Evolutionary conservation across 2,888 invertebrate species (phyloP), one percentile per base, ranked within the genome.

Genomic region (Calliphora vomitoria): DNA sequence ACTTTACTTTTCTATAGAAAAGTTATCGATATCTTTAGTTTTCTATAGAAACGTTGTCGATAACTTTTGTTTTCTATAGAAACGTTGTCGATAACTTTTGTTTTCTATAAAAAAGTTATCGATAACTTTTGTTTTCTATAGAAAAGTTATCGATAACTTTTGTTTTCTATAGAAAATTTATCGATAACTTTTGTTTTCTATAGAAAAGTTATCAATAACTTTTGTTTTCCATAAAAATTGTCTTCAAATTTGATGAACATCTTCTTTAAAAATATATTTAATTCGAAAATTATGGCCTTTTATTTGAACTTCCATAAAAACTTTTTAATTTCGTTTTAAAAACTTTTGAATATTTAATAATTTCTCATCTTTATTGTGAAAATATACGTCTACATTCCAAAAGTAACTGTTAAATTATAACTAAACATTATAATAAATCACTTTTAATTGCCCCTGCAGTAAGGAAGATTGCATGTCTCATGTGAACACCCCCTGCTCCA

Each of bases 401-500:
- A 60, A 60, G 41, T 47, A 11, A 31, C 41, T 44, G 13, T 41
- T 69, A 35, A 66, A 4, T 68, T 60, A 60, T 60, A 47, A 47
- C 44, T 58, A 58, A 79, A 75, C 47, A 62, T 68, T 55, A 55
- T 44, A 64, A 81, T 76, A 76, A 82, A 86, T 79, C 72, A 72
- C 44, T 78, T 74, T 72, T 82, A 82, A 86, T 78, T 82, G 74
- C 78, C 78, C 53, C 60, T 78, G 72, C 68, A 60, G 15, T n/a
- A 76, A 15, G 13, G 13, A 60, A 47, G 41, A 75, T 69, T 53
- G 20, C 81, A 75, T 81, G 60, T 64, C 62, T 76, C 69, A 62
- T 41, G 18, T 71, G 55, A 69, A 62, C 20, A n/a, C 74, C 53
- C 60, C 50, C 8, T 5, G n/a, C 13, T 35, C 8, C 10, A n/a